Evolutionary conservation across 2,888 invertebrate species (phyloP).

Genomic region (Xanthorhoe designata): DNA sequence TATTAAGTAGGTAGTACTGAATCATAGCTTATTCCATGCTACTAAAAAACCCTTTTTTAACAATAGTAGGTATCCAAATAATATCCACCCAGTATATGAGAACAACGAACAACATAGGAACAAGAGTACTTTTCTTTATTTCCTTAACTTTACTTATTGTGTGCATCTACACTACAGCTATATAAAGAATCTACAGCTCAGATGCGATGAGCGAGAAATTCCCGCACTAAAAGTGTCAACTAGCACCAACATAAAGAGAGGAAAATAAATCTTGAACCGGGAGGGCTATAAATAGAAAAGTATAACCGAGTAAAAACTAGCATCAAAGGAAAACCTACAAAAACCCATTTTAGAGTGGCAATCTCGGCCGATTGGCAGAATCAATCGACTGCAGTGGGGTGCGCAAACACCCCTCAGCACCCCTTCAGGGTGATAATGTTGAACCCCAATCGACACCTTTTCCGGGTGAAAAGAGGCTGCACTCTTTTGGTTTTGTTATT

Average conservation of each 20-base stretch:
- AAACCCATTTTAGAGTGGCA: constrained; percentile 43
- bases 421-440: constrained; percentile 31
- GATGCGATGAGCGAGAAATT: not conserved
- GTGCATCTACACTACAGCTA: too few species aligned
- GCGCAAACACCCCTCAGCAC: constrained; percentile 34
- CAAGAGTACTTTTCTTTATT: not conserved
- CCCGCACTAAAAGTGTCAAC: not conserved
- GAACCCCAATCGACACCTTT: constrained; percentile 29
- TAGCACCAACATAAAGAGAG: not conserved
- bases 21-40: too few species aligned
- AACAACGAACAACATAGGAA: not conserved
- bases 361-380: constrained; percentile 51
- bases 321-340: constrained; percentile 37
- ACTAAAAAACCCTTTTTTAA: too few species aligned
- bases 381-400: constrained; percentile 45
- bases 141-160: not conserved
- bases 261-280: constrained; percentile 1
- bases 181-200: too few species aligned
- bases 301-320: constrained; percentile 26
- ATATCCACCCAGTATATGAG: too few species aligned
- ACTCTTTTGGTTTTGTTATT: constrained; percentile 28
- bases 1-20: too few species aligned
- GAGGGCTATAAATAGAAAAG: constrained; percentile 14
- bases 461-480: constrained; percentile 22
- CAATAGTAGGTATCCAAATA: too few species aligned